Percentiles rank a stretch among this genome's conserved stretches.
Evolutionary conservation across 2,888 invertebrate species (phyloP).

Genomic region (Nephrotoma flavescens): DNA sequence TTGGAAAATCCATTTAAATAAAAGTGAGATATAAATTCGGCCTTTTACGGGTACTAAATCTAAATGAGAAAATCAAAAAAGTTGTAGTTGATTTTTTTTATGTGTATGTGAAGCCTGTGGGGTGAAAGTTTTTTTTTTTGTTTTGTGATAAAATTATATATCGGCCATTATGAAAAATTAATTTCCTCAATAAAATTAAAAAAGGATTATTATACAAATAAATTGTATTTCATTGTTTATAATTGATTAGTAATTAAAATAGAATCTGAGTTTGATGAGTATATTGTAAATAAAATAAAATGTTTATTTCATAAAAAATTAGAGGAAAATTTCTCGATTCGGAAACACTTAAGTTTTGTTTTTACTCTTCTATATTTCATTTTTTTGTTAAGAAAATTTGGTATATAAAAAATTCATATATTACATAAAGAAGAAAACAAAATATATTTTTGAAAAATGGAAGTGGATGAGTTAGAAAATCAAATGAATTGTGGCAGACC

Average conservation of each 20-base stretch:
- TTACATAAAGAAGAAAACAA: background rate
- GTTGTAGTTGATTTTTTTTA: background rate
- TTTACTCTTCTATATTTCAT: background rate
- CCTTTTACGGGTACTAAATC: background rate
- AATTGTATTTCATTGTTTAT: background rate
- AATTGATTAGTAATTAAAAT: background rate
- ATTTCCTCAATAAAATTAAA: background rate
- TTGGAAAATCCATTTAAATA: background rate
- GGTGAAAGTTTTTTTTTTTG: conserved; percentile 4
- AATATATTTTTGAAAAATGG: conserved; percentile 18
- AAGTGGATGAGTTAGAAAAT: conserved; percentile 31
- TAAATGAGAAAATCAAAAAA: background rate
- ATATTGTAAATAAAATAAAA: background rate
- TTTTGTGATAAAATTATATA: background rate
- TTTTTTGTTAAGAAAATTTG: background rate
- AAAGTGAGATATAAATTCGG: background rate
- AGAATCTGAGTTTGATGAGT: background rate
- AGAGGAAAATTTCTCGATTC: background rate
- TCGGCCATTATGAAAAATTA: conserved; percentile 5
- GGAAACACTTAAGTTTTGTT: background rate
- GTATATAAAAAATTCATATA: background rate
- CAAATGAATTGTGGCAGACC: conserved; percentile 29
- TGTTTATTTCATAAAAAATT: background rate
- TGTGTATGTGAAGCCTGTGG: conserved; percentile 1
- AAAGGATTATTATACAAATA: background rate